Evolutionary conservation across 2,888 invertebrate species (phyloP), one percentile per base, ranked within the genome.

Genomic region (Uloborus plumipes): DNA sequence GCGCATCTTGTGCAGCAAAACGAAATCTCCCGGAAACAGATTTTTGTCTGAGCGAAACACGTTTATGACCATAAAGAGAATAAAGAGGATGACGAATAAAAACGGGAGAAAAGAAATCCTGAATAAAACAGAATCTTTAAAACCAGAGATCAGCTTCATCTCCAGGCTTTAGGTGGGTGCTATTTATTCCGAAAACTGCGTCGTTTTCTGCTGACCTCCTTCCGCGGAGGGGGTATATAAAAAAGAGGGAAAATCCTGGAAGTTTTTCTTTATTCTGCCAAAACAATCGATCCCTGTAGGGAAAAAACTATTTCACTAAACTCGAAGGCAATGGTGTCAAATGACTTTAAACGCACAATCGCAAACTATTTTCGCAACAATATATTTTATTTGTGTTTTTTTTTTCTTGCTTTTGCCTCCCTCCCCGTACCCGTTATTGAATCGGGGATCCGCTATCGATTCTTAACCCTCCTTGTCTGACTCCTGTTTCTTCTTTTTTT

Each of bases 121-220:
- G 39, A 51, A 73, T 53, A 50, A 61, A 64, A 51, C 26, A 67
- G 51, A 70, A 69, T 26, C 47, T 61, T 67, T 58, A 74, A 74
- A 74, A 65, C 74, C 49, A 59, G 64, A 71, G 77, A 78, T 78
- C 77, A 78, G 65, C 77, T 78, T 71, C 62, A 71, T 78, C 71
- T 64, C 65, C 15, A 39, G 71, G 77, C 77, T 78, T 69, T 71
- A 78, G 77, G 50, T 71, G 64, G 61, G 77, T 70, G 70, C 71
- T 55, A 71, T 78, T 71, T 71, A 71, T 78, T 65, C 31, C 55
- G 49, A 61, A 71, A 77, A 78, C 77, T 59, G 62, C 51, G 76
- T 55, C 64, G 62, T 78, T 71, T 71, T 58, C 20, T 26, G 70
- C 31, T 75, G 77, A 78, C 71, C 64, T 65, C 26, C 26, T 20